Conservation (phyloP, 2,797 vertebrate species). For the Acanthornis magna region DNA sequence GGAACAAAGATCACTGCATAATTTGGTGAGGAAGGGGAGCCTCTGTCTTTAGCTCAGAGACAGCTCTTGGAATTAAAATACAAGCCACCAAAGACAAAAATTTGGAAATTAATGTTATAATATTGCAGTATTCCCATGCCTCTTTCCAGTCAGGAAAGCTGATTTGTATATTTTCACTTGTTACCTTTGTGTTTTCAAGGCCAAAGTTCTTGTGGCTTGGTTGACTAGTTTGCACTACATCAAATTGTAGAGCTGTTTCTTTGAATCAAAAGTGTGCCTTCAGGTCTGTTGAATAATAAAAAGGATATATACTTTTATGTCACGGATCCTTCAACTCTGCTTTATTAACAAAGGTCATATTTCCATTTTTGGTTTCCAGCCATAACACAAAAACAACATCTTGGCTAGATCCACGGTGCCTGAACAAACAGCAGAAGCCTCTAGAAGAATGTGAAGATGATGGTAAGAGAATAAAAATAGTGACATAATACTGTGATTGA, state of each 20-base stretch:
- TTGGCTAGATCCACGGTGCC: constrained; percentile 99
- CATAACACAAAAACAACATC: constrained; percentile 99
- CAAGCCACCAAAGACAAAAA: not conserved
- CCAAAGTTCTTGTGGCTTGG: not conserved
- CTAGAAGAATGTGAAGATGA: constrained; percentile 99
- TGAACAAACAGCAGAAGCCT: constrained; percentile 98
- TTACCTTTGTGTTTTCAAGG: not conserved
- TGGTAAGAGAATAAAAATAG: constrained; percentile 78
- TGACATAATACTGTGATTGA: not conserved
- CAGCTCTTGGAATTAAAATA: not conserved
- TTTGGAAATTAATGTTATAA: not conserved
- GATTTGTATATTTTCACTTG: not conserved
- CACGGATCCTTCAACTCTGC: not conserved
- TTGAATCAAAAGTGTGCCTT: constrained; percentile 5
- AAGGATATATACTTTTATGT: not conserved
- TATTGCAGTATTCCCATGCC: not conserved
- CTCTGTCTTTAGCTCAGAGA: not conserved
- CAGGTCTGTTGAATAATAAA: constrained; percentile 1
- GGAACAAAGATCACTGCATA: not conserved
- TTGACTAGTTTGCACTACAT: not conserved
- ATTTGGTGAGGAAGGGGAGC: not conserved
- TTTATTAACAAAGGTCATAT: constrained; percentile 53
- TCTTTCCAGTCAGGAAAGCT: not conserved
- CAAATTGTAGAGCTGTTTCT: not conserved
- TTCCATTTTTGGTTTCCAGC: constrained; percentile 79